Evolutionary conservation across 2,113 vertebrate genomes (phyloP).

Genomic region (Nymphicus hollandicus): DNA sequence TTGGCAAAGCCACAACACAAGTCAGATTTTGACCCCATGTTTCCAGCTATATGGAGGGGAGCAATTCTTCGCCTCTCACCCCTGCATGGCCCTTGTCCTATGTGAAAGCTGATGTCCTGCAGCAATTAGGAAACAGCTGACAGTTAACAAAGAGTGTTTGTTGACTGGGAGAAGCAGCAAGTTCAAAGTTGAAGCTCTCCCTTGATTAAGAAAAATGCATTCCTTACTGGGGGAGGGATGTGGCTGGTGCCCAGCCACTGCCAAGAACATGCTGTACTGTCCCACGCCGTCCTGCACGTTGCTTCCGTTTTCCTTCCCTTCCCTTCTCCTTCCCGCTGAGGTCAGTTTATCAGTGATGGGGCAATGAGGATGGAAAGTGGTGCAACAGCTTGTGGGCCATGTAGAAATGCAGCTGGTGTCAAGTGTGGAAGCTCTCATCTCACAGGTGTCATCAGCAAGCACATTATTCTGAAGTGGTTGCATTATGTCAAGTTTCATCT

Average conservation of each 20-base stretch:
- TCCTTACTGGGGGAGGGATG: neutral
- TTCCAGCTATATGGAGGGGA: neutral
- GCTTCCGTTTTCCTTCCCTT: neutral
- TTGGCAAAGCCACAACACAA: neutral
- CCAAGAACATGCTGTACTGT: neutral
- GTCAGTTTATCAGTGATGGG: neutral
- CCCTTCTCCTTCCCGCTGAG: neutral
- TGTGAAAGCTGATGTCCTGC: neutral
- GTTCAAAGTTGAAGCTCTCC: neutral
- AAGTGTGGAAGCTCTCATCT: neutral
- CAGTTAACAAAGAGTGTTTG: neutral
- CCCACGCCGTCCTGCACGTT: fast-evolving
- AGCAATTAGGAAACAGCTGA: neutral
- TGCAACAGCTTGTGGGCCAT: neutral
- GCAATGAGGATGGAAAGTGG: neutral
- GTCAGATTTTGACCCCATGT: fast-evolving
- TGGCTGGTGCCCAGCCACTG: neutral
- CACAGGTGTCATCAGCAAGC: neutral
- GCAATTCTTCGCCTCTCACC: neutral
- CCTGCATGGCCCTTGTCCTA: neutral
- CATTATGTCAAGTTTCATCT: neutral
- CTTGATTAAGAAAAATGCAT: neutral
- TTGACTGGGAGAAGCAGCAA: neutral
- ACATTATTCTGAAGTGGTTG: neutral
- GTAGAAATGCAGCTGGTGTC: neutral